phyloP scores from a whole-genome alignment of 2,888 invertebrate species.

The Galerucella nymphaeae region DNA sequence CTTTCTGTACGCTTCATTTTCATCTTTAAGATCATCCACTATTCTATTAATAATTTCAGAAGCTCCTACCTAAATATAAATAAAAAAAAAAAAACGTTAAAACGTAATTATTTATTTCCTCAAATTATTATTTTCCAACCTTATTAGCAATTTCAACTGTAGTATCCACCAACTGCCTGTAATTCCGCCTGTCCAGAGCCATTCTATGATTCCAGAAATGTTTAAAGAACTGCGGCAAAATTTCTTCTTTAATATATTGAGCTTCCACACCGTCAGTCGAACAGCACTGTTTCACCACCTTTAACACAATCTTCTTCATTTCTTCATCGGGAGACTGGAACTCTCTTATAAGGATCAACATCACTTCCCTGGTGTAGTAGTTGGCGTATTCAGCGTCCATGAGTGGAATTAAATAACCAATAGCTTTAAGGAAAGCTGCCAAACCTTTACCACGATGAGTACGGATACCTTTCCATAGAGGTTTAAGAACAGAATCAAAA shows the following conservation, averaged over 20 bases:
- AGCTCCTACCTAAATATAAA: conserved; percentile 81
- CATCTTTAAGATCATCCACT: conserved; percentile 99
- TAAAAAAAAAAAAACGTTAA: neutral
- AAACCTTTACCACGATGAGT: conserved; percentile 92
- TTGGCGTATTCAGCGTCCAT: conserved; percentile 99
- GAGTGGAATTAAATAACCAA: conserved; percentile 97
- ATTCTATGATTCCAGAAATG: conserved; percentile 99
- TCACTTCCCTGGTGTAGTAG: conserved; percentile 99
- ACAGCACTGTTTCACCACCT: conserved; percentile 99
- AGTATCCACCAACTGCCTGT: conserved; percentile 97
- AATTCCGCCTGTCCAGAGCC: conserved; percentile 98
- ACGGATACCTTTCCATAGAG: conserved; percentile 98
- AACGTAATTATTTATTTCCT: neutral
- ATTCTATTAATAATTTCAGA: conserved; percentile 98
- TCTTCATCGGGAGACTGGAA: conserved; percentile 99
- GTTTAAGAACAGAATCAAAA: conserved; percentile 99
- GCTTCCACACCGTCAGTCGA: conserved; percentile 99
- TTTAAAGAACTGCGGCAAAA: conserved; percentile 97
- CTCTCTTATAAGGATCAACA: conserved; percentile 98
- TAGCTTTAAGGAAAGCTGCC: conserved; percentile 99
- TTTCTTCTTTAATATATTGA: conserved; percentile 99
- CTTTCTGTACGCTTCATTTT: conserved; percentile 99
- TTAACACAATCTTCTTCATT: conserved; percentile 99
- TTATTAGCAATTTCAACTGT: conserved; percentile 99
- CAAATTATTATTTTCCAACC: conserved; percentile 46